phyloP scores from a whole-genome alignment of 2,113 vertebrate genomes.

The Campylomormyrus tamandua region DNA sequence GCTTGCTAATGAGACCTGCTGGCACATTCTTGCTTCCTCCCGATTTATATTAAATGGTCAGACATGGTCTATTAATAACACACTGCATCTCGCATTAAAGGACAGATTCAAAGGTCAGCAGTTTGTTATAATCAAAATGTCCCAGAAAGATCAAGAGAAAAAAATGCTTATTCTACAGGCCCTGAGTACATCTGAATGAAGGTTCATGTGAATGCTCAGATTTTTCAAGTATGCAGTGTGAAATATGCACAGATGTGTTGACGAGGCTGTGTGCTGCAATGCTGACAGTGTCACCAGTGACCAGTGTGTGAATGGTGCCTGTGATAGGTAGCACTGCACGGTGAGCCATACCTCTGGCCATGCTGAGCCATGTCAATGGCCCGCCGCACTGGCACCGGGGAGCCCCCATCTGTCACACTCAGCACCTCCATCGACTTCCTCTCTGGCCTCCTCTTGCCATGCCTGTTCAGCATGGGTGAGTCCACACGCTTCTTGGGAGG shows the following conservation, averaged over 20 bases:
- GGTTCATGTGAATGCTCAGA: neutral
- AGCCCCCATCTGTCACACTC: slow-evolving; percentile 89
- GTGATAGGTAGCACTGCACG: neutral
- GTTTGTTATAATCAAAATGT: neutral
- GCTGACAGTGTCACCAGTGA: neutral
- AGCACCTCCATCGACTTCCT: slow-evolving; percentile 98
- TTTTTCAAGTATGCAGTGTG: neutral
- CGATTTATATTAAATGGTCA: neutral
- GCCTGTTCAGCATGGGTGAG: slow-evolving; percentile 93
- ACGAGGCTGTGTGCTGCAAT: neutral
- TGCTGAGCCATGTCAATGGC: slow-evolving; percentile 97
- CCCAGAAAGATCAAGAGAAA: neutral
- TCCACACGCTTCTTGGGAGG: slow-evolving; percentile 96
- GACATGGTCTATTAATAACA: neutral
- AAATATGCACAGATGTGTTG: neutral
- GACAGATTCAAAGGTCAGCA: neutral
- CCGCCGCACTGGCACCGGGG: slow-evolving; percentile 88
- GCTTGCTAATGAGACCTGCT: neutral
- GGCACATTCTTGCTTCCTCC: neutral
- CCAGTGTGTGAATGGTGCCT: neutral
- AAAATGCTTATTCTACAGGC: neutral
- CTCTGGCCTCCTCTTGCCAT: slow-evolving; percentile 88
- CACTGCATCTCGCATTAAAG: neutral
- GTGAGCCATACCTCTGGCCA: slow-evolving; percentile 78
- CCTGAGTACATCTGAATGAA: neutral